Base-by-base conservation (phyloP, 2,797 vertebrate genomes). In the Chelon auratus region DNA sequence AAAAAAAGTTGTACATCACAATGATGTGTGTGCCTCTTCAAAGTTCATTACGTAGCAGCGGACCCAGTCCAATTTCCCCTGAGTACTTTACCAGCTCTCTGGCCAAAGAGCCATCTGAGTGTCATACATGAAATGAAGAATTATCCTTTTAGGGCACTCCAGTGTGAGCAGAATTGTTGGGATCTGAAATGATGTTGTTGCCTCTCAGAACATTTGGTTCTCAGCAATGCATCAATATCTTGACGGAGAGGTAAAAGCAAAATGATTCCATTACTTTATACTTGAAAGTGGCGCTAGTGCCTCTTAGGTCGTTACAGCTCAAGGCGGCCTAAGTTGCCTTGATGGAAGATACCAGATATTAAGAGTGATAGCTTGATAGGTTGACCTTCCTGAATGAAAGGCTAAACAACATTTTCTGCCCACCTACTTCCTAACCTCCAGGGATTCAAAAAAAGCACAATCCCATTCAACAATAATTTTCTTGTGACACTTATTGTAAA, bases 321-420 rank as follows among this genome's bases (percentile, higher is more conserved):
- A 33, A 42, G 47, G 59, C 18, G 3, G 26, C 40, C 15, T 22
- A 20, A 50, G 48, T 57, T 63, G 11, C 53, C 26, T 61, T 68
- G 36, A 84, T 81, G 66, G 20, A 77, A 78, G 48, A 72, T 61
- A 53, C 4, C 36, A 74, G 62, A 73, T 81, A 81, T 81, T 52
- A 48, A 51, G 20, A 55, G 57, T 51, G 56, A 77, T 71, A n/a
- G 50, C 51, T 83, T 80, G 56, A 77, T 71, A n/a, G 50, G 47
- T 83, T 80, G 78, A 82, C 80, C 80, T 85, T 77, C 14, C 18
- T 15, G 14, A 72, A 66, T 2, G 3, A 59, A 60, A 67, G 20
- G 10, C 43, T 24, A 30, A 17, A 24, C 18, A 45, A 67, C 69
- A 20, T 57, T 40, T 66, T 52, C 56, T 51, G 47, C 47, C 63